phyloP scores from a whole-genome alignment of 2,113 vertebrate genomes.

The Ursus arctos region DNA sequence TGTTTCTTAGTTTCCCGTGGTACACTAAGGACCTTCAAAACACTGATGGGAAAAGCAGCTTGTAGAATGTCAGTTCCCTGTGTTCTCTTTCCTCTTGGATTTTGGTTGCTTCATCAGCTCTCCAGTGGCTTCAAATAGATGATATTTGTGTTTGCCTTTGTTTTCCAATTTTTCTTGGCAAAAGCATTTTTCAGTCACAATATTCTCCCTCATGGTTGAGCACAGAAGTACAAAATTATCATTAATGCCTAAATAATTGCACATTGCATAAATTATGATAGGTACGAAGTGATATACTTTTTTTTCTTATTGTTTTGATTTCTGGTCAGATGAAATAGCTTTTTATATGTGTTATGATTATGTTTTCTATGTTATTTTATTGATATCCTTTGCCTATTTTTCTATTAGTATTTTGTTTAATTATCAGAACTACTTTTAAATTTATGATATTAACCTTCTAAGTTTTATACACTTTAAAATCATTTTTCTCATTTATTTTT shows the following conservation, averaged over 20 bases:
- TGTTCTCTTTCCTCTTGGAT: neutral
- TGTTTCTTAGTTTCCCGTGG: neutral
- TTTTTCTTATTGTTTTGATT: neutral
- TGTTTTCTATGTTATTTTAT: neutral
- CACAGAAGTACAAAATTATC: neutral
- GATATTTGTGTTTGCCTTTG: neutral
- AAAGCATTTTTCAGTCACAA: neutral
- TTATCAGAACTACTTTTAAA: neutral
- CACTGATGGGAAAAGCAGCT: neutral
- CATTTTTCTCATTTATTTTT: constrained; percentile 22
- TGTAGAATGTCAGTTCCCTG: neutral
- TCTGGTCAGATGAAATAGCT: neutral
- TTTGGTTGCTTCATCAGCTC: neutral
- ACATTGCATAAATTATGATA: neutral
- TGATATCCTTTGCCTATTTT: neutral
- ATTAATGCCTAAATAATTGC: neutral
- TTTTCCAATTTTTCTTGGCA: neutral
- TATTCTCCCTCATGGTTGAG: neutral
- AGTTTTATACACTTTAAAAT: neutral
- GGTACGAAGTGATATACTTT: neutral
- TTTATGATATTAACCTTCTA: neutral
- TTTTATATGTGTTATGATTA: neutral
- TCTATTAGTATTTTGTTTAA: neutral
- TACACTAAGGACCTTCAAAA: neutral
- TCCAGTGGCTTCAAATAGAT: neutral